Conservation (phyloP, 2,888 invertebrate species). For the Ypsolopha scabrella region DNA sequence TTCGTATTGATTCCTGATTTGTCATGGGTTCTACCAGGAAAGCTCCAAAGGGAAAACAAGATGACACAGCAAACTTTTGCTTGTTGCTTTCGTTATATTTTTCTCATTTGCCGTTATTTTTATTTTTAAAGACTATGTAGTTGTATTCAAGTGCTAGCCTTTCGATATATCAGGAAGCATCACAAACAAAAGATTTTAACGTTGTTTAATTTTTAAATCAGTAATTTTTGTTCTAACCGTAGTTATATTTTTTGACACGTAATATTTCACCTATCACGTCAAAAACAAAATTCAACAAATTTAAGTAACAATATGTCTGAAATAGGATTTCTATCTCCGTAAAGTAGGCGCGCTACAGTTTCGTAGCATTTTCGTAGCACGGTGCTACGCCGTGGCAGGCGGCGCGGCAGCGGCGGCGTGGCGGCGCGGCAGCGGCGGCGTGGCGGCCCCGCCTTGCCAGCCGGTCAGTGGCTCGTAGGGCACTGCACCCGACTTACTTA, state of each 20-base stretch:
- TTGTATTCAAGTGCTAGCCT: too few species aligned
- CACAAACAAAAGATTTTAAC: not conserved
- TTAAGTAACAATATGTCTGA: not conserved
- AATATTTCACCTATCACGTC: too few species aligned
- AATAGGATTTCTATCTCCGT: not conserved
- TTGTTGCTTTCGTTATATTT: too few species aligned
- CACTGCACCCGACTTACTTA: conserved; percentile 64
- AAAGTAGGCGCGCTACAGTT: not conserved
- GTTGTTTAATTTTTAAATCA: too few species aligned
- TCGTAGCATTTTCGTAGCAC: conserved; percentile 1
- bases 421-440: conserved; percentile 17
- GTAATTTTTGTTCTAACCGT: too few species aligned
- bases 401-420: conserved; percentile 18
- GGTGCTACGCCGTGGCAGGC: conserved; percentile 13
- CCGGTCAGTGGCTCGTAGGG: conserved; percentile 61
- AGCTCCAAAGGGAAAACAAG: conserved; percentile 14
- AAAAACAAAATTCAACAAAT: not conserved
- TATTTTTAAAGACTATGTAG: too few species aligned
- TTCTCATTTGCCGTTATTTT: too few species aligned
- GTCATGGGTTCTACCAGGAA: conserved; percentile 26
- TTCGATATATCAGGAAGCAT: too few species aligned
- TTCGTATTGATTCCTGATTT: conserved; percentile 30
- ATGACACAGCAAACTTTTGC: not conserved
- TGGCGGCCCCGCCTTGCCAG: conserved; percentile 21
- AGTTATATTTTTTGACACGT: too few species aligned